Evolutionary conservation across 2,113 vertebrate species (phyloP).

Genomic region (Lasiurus cinereus): DNA sequence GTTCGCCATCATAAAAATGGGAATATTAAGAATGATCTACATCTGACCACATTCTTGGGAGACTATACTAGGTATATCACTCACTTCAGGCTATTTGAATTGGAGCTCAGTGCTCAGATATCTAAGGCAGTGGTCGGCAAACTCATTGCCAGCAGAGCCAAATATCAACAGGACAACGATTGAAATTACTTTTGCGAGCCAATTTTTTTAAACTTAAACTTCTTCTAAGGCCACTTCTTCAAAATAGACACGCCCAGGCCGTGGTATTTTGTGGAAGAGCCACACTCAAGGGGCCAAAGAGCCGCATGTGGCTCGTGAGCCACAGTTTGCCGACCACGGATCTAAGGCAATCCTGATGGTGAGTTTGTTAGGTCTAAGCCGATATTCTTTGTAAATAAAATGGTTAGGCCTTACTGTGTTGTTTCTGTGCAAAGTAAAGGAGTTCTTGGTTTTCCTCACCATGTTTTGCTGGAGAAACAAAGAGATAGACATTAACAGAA

Average conservation of each 20-base stretch:
- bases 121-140: not conserved
- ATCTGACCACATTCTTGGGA: not conserved
- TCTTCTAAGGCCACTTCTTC: too few species aligned
- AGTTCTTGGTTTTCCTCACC: not conserved
- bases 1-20: not conserved
- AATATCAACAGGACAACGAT: too few species aligned
- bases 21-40: not conserved
- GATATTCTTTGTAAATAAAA: not conserved
- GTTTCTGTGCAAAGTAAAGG: not conserved
- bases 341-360: not conserved
- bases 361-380: not conserved
- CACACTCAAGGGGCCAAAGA: too few species aligned
- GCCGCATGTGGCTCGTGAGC: too few species aligned
- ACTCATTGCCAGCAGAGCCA: too few species aligned
- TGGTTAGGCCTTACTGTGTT: not conserved
- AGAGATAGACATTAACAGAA: not conserved
- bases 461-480: conserved; percentile 37
- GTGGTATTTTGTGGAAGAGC: too few species aligned
- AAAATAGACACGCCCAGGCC: too few species aligned
- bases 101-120: not conserved
- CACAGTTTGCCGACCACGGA: too few species aligned
- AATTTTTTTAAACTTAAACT: too few species aligned
- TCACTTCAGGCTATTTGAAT: not conserved
- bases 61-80: not conserved
- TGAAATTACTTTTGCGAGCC: too few species aligned